phyloP scores from a whole-genome alignment of 2,888 invertebrate species.

The Troides aeacus region DNA sequence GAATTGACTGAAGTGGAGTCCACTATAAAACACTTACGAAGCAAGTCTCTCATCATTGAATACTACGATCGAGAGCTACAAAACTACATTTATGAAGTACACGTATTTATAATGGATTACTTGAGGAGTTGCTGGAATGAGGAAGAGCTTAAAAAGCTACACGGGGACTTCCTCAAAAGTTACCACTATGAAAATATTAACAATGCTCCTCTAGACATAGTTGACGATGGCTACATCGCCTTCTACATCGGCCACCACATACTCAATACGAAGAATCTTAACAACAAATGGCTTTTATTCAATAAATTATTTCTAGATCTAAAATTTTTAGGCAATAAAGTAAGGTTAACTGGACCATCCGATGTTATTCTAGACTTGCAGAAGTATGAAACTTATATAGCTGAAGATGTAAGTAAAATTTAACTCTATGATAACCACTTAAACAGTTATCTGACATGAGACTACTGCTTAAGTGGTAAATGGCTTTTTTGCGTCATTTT shows the following conservation, averaged over 20 bases:
- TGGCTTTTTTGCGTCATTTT: background rate
- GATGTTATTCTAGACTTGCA: conserved; percentile 84
- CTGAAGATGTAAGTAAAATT: conserved; percentile 65
- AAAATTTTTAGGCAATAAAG: conserved; percentile 85
- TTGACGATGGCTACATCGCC: conserved; percentile 86
- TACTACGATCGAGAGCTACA: conserved; percentile 81
- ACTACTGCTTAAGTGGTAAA: background rate
- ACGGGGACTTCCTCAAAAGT: conserved; percentile 79
- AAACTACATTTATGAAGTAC: conserved; percentile 85
- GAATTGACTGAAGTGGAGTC: conserved; percentile 75
- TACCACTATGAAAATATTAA: conserved; percentile 74
- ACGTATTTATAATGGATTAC: conserved; percentile 84
- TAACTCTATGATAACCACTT: background rate
- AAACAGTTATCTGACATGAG: background rate
- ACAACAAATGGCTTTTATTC: conserved; percentile 76
- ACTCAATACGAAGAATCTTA: conserved; percentile 69
- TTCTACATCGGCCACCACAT: conserved; percentile 87
- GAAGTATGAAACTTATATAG: conserved; percentile 81
- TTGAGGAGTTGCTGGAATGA: conserved; percentile 71
- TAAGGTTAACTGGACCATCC: conserved; percentile 83
- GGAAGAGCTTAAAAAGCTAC: conserved; percentile 71
- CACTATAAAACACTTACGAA: conserved; percentile 82
- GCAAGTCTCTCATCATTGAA: conserved; percentile 84
- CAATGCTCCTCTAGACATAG: conserved; percentile 79
- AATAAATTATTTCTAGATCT: conserved; percentile 82